Conservation (phyloP, 1,140 invertebrate genomes). For the Subanguina moxae region DNA sequence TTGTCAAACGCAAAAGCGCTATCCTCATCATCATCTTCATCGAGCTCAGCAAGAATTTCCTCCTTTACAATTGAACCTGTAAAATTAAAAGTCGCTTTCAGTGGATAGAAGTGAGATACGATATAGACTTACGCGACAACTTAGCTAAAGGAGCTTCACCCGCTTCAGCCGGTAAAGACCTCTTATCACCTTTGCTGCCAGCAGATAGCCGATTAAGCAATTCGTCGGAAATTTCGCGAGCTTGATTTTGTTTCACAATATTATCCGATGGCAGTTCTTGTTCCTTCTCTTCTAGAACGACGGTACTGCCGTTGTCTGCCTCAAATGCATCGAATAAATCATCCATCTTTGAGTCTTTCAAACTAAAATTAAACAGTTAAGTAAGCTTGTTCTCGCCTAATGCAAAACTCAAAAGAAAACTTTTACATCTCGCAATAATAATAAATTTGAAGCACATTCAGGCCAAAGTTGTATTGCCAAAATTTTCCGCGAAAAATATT, state of each 20-base stretch:
- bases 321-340: slow-evolving; percentile 12
- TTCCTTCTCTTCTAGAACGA: neutral
- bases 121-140: neutral
- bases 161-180: neutral
- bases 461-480: too few relatives aligned
- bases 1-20: neutral
- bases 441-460: too few relatives aligned
- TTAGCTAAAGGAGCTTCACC: neutral
- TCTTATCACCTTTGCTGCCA: slow-evolving; percentile 3
- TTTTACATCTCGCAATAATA: too few relatives aligned
- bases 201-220: neutral
- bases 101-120: too few relatives aligned
- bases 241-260: slow-evolving; percentile 1
- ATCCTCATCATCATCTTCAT: too few relatives aligned
- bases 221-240: neutral
- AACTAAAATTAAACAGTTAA: too few relatives aligned
- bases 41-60: too few relatives aligned
- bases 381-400: too few relatives aligned
- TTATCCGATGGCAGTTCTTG: neutral
- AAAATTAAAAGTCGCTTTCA: too few relatives aligned
- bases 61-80: too few relatives aligned
- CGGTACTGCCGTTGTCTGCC: neutral
- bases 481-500: too few relatives aligned
- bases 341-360: neutral
- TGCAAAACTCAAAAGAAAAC: too few relatives aligned